Conservation (phyloP, 1,140 invertebrate genomes). For the Drosophila funebris region DNA sequence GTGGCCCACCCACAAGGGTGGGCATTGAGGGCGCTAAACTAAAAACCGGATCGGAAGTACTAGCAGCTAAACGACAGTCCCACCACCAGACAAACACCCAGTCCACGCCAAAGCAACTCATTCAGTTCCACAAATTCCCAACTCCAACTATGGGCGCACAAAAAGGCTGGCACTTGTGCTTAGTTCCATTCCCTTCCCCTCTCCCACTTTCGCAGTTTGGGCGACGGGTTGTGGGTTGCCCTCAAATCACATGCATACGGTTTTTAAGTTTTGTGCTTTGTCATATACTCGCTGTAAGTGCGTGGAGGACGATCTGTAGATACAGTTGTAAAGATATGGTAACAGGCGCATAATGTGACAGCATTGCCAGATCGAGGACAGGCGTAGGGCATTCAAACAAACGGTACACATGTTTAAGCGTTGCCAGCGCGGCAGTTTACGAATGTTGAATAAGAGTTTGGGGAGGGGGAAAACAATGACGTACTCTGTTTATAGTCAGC, state of each 20-base stretch:
- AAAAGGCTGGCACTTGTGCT: constrained; percentile 63
- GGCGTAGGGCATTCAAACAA: constrained; percentile 13
- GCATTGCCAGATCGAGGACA: constrained; percentile 35
- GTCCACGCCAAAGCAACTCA: constrained; percentile 2
- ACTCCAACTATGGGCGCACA: neutral
- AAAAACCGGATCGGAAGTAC: constrained; percentile 74
- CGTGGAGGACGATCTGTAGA: constrained; percentile 73
- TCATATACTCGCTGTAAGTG: constrained; percentile 63
- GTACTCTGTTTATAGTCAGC: neutral
- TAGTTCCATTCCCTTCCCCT: constrained; percentile 18
- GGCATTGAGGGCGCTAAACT: constrained; percentile 42
- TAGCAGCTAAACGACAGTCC: constrained; percentile 39
- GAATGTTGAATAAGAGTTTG: neutral
- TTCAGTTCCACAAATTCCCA: neutral
- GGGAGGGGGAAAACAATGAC: constrained; percentile 4
- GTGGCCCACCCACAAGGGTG: constrained; percentile 53
- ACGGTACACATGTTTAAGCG: constrained; percentile 74
- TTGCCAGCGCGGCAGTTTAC: constrained; percentile 43
- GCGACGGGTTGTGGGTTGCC: neutral
- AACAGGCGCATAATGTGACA: constrained; percentile 79
- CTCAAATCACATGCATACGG: constrained; percentile 81
- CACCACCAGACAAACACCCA: constrained; percentile 47
- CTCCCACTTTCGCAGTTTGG: neutral
- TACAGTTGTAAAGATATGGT: constrained; percentile 82
- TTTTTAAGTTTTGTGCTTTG: constrained; percentile 81